These are phyloP conservation scores for Drosophila athabasca DNA, from an alignment of 1,140 invertebrate genomes.

Conservation along the genomic window DNA sequence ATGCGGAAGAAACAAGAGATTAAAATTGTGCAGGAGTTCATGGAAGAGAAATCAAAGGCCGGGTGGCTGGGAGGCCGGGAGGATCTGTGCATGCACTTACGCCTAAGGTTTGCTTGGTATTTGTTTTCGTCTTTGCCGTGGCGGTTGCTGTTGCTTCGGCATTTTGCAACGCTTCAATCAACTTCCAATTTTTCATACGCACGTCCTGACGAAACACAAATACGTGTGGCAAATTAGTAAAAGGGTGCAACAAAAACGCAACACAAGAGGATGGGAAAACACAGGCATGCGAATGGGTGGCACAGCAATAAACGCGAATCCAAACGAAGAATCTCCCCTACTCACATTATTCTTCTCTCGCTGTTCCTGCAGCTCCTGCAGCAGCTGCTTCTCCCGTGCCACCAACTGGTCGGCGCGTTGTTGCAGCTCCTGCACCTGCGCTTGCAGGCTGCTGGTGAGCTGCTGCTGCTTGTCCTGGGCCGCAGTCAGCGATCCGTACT, in stretches of 20 bases:
- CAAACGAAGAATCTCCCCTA: slow-evolving; percentile 27
- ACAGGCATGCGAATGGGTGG: not conserved
- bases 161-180: slow-evolving; percentile 92
- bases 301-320: not conserved
- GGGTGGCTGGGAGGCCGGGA: slow-evolving; percentile 14
- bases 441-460: slow-evolving; percentile 49
- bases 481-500: slow-evolving; percentile 40
- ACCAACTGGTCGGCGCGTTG: slow-evolving; percentile 58
- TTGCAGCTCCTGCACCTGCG: slow-evolving; percentile 65
- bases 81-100: slow-evolving; percentile 84
- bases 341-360: slow-evolving; percentile 91
- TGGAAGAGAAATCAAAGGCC: not conserved
- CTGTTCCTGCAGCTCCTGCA: slow-evolving; percentile 87
- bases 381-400: slow-evolving; percentile 65
- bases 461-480: slow-evolving; percentile 54
- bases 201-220: slow-evolving; percentile 87
- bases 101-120: slow-evolving; percentile 80
- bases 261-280: not conserved
- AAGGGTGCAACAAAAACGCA: slow-evolving; percentile 5
- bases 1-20: too few relatives aligned
- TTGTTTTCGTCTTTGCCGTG: slow-evolving; percentile 83
- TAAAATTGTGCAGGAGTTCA: not conserved
- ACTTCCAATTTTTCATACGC: slow-evolving; percentile 93
- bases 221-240: slow-evolving; percentile 68
- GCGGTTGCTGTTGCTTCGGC: slow-evolving; percentile 85